Evolutionary conservation across 2,113 vertebrate species (phyloP), one percentile per base, ranked within the genome.

Genomic region (Harpagus bidentatus): DNA sequence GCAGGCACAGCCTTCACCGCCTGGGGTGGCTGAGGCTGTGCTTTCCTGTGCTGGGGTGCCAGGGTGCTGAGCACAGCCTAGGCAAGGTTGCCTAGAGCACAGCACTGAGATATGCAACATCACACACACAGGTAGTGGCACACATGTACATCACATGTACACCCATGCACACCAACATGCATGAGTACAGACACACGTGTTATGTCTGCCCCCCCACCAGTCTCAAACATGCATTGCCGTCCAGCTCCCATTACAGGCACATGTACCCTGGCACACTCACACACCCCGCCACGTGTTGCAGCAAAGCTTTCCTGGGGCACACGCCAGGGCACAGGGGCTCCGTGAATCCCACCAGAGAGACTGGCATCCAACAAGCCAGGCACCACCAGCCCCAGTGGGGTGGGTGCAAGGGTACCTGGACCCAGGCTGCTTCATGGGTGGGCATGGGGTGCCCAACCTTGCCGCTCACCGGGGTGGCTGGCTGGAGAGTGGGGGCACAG

Each of bases 1-100:
- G 20, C 17, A 11, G 47, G 32, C 43, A 52, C n/a, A 72, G 58
- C 45, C 28, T 16, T 42, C 6, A 0, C 11, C 29, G 59, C 43
- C 58, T 26, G 28, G 11, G n/a, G 38, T 1, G 4, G 17, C 59
- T 70, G 48, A 70, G 73, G 26, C 32, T 89, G 48, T 0, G 0
- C 50, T 43, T 2, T 42, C 9, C 38, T 21, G 28, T 43, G 69
- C 48, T 36, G 28, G 42, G 38, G 7, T 47, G 77, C 31, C 7
- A 0, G 53, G 47, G 21, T 43, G 47, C 65, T 42, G 52, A 76
- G n/a, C 65, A 71, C 0, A 1, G 61, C 61, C 70, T 0, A 0
- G 25, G 31, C 17, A 86, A 4, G 2, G 19, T n/a, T n/a, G n/a
- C n/a, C n/a, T n/a, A n/a, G n/a, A n/a, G n/a, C n/a, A n/a, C 50